Evolutionary conservation across 64 coral and sea anemone genomes (phyloP).

Genomic region (Stichodactyla mertensii): DNA sequence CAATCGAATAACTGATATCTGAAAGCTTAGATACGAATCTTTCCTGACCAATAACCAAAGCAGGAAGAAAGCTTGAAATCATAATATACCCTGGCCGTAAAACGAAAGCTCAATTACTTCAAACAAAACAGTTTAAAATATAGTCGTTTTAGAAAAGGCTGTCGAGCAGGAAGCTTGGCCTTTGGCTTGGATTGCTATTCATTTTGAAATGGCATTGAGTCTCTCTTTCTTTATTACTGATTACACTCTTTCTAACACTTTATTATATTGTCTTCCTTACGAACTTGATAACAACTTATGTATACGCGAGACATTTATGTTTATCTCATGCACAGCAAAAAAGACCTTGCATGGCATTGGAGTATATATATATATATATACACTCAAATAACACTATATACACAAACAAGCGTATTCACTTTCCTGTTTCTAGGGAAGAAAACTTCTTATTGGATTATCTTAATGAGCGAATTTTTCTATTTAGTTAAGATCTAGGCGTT

Average conservation of each 20-base stretch:
- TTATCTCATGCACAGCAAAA: background rate
- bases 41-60: background rate
- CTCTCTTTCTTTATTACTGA: background rate
- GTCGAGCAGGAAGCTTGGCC: background rate
- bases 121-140: slow-evolving; percentile 2
- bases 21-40: background rate
- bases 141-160: background rate
- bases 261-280: background rate
- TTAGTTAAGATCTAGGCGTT: background rate
- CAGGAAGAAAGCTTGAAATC: slow-evolving; percentile 3
- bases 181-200: background rate
- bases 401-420: background rate
- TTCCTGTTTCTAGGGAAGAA: background rate
- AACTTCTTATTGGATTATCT: slow-evolving; percentile 4
- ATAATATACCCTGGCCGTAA: background rate
- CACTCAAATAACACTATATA: background rate
- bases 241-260: background rate
- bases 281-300: background rate
- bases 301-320: background rate
- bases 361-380: too few relatives aligned
- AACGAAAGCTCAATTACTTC: background rate
- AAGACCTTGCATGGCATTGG: background rate
- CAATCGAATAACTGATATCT: background rate
- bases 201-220: background rate
- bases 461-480: slow-evolving; percentile 3